Conservation (phyloP, 2,888 invertebrate genomes). For the Tetragonisca angustula region DNA sequence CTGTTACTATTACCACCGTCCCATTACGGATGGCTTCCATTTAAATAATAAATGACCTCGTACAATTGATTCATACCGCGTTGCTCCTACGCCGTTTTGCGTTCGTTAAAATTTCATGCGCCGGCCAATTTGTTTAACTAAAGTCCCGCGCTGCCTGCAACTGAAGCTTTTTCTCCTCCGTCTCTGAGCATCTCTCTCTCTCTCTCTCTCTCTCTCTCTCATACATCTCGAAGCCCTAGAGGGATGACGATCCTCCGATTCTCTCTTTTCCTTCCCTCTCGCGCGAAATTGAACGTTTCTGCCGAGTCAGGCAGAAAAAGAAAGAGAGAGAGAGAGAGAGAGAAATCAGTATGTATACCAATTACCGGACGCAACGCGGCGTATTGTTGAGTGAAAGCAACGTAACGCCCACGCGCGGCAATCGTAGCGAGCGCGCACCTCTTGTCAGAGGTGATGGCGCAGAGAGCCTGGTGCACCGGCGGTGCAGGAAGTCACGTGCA, state of each 20-base stretch:
- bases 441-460: conserved; percentile 57
- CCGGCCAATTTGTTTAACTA: conserved; percentile 14
- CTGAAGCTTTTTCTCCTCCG: neutral
- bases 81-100: conserved; percentile 5
- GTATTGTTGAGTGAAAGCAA: conserved; percentile 65
- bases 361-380: conserved; percentile 48
- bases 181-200: too few species aligned
- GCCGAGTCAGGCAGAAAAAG: conserved; percentile 3
- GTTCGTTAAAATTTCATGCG: conserved; percentile 33
- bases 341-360: conserved; percentile 39
- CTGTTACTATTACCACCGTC: conserved; percentile 35
- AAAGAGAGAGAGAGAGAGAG: neutral
- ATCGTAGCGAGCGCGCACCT: conserved; percentile 33
- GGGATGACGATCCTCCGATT: conserved; percentile 7
- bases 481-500: conserved; percentile 59
- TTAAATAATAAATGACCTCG: conserved; percentile 38
- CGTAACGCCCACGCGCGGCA: conserved; percentile 58
- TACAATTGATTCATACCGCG: conserved; percentile 34
- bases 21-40: conserved; percentile 17
- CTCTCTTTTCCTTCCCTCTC: neutral
- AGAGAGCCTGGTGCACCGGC: conserved; percentile 20
- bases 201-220: neutral
- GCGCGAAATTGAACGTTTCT: conserved; percentile 42
- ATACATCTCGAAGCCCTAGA: neutral
- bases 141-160: neutral